Base-by-base conservation (phyloP, 2,797 vertebrate genomes). In the Gymnocypris eckloni region DNA sequence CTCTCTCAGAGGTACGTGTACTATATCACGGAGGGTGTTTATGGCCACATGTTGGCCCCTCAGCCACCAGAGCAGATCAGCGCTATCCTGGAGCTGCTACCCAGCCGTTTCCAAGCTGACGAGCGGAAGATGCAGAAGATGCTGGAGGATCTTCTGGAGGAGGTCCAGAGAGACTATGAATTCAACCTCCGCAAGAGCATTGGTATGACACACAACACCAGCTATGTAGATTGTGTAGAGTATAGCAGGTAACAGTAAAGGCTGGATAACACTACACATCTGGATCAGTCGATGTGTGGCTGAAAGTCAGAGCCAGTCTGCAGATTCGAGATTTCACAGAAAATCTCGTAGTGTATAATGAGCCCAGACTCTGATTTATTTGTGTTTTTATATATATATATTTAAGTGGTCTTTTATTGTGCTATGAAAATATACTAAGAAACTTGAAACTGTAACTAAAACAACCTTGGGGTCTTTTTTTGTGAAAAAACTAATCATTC, bases 151-250 rank as follows among this genome's bases (percentile, higher is more conserved):
- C 91, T 98, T 43, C 86, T 92, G 89, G 91, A 95, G 79, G 97
- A 98, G 89, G 91, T 97, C 90, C 89, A 94, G 85, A 73, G 54
- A 8, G 93, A 96, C 92, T 98, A 98, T 91, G 50, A 61, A 86
- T 90, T 87, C 6, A 94, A 94, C 89, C 93, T 98, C 88, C 96
- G 93, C 94, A 97, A 96, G 94, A 95, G 94, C 90, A 96, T 96
- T 73, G 97, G 97, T 98, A 95, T 95, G 94, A 85, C 52, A 61
- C 83, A 79, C 2, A 28, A 37, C 54, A 64, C 50, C 18, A 3
- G 15, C 4, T 39, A 54, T 78, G 75, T 18, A 71, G 33, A 71
- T 16, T 25, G 12, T 66, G 41, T 67, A 33, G 16, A 13, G 25
- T 28, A 43, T 37, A 59, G 22, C 75, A 15, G 11, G 43, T 56